Base-by-base conservation (phyloP, 2,113 vertebrate genomes). In the Pedionomus torquatus region DNA sequence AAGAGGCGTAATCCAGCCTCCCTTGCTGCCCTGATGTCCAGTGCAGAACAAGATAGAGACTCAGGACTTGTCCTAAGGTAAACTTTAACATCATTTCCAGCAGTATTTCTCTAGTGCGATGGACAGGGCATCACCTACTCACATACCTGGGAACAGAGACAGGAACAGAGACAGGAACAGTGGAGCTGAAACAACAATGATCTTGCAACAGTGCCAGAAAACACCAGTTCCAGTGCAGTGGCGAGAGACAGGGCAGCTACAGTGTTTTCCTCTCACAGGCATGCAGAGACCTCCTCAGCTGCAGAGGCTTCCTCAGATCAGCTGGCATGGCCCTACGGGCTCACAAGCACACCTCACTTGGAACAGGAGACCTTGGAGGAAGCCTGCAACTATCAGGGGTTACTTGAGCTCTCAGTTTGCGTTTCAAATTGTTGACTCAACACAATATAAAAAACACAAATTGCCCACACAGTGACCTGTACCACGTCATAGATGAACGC, bases 371-470 rank as follows among this genome's bases (percentile, higher is more conserved):
- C 44, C 69, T 69, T 48, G 43, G n/a, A 89, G 51, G 75, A 41
- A 83, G 41, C 63, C 63, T 77, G n/a, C 24, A 55, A 6, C 54
- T 63, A 66, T 23, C 60, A 61, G 43, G 26, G 30, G 58, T 82
- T 82, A 64, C 26, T 37, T 17, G 15, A 57, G 31, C 51, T 49
- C 80, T 58, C 5, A 1, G 77, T 71, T 41, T 91, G 57, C 74
- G 33, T 95, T 92, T 93, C 81, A 75, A 39, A 35, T 39, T 63
- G 65, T 70, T 93, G 94, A 94, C 55, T 87, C 63, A 85, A 90
- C 16, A 61, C n/a, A 61, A 83, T 87, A 33, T 30, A 87, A 63
- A 63, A 58, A 92, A 7, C 78, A 57, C 10, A 46, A 64, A 43
- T 44, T 39, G 54, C 87, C 52, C 84, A 96, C 61, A 33, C 17